Evolutionary conservation across 30 jellyfish, hydroid and myxozoan species (phyloP), one percentile per base, ranked within the genome.

Genomic region (Aurelia sp.): DNA sequence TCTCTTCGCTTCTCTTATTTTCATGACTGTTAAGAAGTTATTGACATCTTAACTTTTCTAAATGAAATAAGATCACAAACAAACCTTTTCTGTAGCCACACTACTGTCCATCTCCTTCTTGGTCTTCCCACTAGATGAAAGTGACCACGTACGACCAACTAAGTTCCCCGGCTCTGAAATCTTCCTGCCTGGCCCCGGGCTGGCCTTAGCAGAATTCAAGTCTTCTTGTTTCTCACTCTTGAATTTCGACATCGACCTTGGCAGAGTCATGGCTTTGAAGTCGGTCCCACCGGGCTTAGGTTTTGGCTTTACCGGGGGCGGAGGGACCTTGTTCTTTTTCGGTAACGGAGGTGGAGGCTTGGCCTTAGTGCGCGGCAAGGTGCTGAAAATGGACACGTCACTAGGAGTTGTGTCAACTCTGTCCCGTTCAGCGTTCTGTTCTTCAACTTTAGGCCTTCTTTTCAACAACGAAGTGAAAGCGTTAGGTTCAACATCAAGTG

Each of bases 281-380:
- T 61, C 87, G 11, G 40, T 41, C 18, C 81, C 67, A 12, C 72
- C 71, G 3, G 78, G 87, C 50, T 62, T 84, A 10, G 87, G 93
- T 23, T 84, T 84, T 35, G 93, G 93, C 55, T 71, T 84, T 48
- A 73, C 40, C 51, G 93, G 93, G 17, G 93, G 93, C 13, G 91
- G 91, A 18, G 93, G 86, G 35, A 69, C 74, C 65, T 31, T 62
- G 27, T 73, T 84, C 79, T 84, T 84, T 65, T 82, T 82, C 23
- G 85, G 79, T 17, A 70, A 18, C 23, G 77, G 19, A 12, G 79
- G 86, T 31, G 87, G 82, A 4, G 87, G 87, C 50, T 70, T 70
- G 55, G 74, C 44, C 19, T 58, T 74, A 7, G 86, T 37, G 27
- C 93, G 78, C n/a, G 93, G 93, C 18, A 73, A 80, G 10, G 93